A percentile compares a stretch with the other conserved stretches of the same genome.
These are phyloP conservation scores for Listronotus oregonensis DNA, from an alignment of 1,140 invertebrate genomes.

Conservation along the genomic window DNA sequence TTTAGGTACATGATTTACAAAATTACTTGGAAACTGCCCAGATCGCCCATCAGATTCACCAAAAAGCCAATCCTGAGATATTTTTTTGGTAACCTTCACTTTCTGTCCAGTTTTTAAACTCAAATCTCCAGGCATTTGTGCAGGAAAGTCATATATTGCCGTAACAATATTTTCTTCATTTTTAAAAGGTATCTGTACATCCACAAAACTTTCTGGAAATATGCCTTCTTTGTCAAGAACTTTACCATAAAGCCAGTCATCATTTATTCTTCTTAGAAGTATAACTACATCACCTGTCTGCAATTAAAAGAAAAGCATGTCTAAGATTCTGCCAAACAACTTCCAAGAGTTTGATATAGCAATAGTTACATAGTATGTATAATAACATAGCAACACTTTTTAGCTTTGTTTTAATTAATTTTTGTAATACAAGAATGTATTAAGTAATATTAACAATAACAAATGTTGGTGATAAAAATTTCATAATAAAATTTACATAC, in stretches of 20 bases:
- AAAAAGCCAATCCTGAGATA: conserved; percentile 82
- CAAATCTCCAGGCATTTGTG: conserved; percentile 58
- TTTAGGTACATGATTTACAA: conserved; percentile 62
- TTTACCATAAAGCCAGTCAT: conserved; percentile 76
- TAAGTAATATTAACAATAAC: too few species aligned
- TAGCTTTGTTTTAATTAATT: too few species aligned
- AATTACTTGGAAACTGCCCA: conserved; percentile 83
- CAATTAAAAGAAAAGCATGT: conserved; percentile 43
- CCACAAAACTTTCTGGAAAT: conserved; percentile 80
- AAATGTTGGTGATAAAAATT: too few species aligned
- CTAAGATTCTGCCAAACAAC: conserved; percentile 4
- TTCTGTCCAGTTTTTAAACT: conserved; percentile 67
- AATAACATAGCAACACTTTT: too few species aligned
- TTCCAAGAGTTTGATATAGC: too few species aligned
- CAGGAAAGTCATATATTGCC: conserved; percentile 60
- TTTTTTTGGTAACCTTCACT: conserved; percentile 71
- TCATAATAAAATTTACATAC: conserved; percentile 55
- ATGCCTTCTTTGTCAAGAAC: conserved; percentile 71
- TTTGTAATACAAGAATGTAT: too few species aligned
- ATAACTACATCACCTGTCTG: conserved; percentile 74
- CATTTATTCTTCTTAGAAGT: conserved; percentile 70
- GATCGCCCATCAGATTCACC: conserved; percentile 69
- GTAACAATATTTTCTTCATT: conserved; percentile 54
- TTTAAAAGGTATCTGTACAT: conserved; percentile 73
- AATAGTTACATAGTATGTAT: too few species aligned